Percentiles rank a stretch among this genome's conserved stretches.
Evolutionary conservation across 2,888 invertebrate species (phyloP).

Genomic region (Dynastes hyllus): DNA sequence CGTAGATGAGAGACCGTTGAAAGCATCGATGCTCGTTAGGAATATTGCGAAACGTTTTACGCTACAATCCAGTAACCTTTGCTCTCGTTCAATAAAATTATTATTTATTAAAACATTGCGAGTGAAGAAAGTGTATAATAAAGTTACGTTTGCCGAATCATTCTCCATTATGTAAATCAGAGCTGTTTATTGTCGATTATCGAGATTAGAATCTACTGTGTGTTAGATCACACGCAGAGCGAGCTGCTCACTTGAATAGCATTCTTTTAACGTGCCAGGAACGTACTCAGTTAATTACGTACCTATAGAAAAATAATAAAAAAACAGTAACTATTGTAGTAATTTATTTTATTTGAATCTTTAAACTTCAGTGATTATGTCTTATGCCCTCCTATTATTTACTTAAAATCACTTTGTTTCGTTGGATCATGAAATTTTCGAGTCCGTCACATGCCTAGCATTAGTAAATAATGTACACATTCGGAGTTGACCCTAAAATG

Average conservation of each 20-base stretch:
- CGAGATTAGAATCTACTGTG: slow-evolving; percentile 14
- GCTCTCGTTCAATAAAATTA: slow-evolving; percentile 6
- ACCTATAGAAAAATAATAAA: too few species aligned
- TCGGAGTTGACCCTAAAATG: slow-evolving; percentile 12
- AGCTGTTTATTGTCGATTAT: slow-evolving; percentile 19
- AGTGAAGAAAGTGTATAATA: too few species aligned
- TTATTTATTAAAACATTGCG: too few species aligned
- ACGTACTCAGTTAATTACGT: neutral
- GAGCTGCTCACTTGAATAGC: neutral
- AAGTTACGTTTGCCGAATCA: slow-evolving; percentile 1
- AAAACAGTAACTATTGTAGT: too few species aligned
- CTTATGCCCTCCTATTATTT: neutral
- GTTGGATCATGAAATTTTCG: neutral
- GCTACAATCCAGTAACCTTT: neutral
- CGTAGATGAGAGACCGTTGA: neutral
- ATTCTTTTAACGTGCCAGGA: neutral
- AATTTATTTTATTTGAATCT: neutral
- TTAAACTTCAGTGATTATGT: neutral
- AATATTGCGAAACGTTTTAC: slow-evolving; percentile 4
- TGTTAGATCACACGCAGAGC: slow-evolving; percentile 8
- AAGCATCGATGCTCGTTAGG: neutral
- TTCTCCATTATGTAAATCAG: slow-evolving; percentile 17
- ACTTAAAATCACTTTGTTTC: neutral
- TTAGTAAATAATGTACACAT: neutral
- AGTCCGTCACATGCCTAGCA: neutral